Conservation (phyloP, 2,888 invertebrate species). For the Drepanosiphum platanoidis region DNA sequence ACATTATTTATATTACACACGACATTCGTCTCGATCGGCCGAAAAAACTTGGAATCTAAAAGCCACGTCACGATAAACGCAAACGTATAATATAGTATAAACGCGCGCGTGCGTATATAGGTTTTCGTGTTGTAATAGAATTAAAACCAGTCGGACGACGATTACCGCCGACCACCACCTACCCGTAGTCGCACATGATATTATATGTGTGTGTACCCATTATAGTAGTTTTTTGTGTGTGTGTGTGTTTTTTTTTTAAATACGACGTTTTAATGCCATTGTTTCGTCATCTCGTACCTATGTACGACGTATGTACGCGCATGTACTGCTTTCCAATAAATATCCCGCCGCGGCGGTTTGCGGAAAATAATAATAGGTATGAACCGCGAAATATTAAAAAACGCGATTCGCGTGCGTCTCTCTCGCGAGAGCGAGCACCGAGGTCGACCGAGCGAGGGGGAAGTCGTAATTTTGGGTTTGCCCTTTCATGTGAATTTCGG, state of each 20-base stretch:
- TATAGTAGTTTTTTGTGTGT: neutral
- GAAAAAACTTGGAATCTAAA: too few species aligned
- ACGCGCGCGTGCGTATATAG: neutral
- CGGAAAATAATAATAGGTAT: neutral
- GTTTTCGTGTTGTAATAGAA: constrained; percentile 2
- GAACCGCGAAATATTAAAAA: neutral
- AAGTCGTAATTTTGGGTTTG: constrained; percentile 4
- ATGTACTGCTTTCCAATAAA: neutral
- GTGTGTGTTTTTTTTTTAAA: neutral
- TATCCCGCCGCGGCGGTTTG: neutral
- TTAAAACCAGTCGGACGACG: constrained; percentile 15
- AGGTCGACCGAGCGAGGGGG: neutral
- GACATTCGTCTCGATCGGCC: neutral
- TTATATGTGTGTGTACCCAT: neutral
- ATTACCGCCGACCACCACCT: neutral
- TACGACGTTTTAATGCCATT: neutral
- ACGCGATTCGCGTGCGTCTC: neutral
- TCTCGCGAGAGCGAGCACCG: neutral
- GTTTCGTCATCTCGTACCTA: too few species aligned
- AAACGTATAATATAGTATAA: neutral
- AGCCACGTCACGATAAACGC: too few species aligned
- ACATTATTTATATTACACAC: neutral
- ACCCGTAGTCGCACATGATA: neutral
- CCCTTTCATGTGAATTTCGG: constrained; percentile 20
- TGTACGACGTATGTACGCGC: too few species aligned